phyloP scores from a whole-genome alignment of 2,888 invertebrate species.

The Bellardia bayeri region DNA sequence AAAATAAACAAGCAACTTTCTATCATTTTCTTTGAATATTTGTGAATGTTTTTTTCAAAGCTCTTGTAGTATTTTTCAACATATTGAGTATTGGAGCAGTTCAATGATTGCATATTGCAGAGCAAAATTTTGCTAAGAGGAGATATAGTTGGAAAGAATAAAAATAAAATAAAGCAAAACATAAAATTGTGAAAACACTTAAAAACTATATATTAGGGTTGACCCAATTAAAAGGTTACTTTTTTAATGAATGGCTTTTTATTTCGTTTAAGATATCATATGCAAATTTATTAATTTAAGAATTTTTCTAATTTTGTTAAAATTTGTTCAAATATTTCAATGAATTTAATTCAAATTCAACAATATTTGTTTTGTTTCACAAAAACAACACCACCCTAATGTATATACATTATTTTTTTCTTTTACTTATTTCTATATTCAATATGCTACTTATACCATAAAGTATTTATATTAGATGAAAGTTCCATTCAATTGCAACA shows the following conservation, averaged over 20 bases:
- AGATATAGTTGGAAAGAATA: conserved; percentile 7
- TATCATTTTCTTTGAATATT: conserved; percentile 35
- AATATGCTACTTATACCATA: neutral
- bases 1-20: conserved; percentile 25
- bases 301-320: no score
- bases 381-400: no score
- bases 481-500: conserved; percentile 13
- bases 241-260: no score
- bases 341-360: no score
- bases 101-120: conserved; percentile 51
- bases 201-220: conserved; percentile 20
- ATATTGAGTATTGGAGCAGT: conserved; percentile 33
- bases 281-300: no score
- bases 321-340: no score
- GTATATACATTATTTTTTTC: neutral
- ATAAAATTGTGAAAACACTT: conserved; percentile 42
- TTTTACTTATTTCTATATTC: conserved; percentile 30
- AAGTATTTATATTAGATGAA: conserved; percentile 44
- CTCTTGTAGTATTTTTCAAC: conserved; percentile 22
- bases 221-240: no score
- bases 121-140: neutral
- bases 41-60: neutral
- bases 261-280: no score
- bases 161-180: neutral
- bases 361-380: no score